Evolutionary conservation across 2,888 invertebrate genomes (phyloP).

Genomic region (Hetaerina titia): DNA sequence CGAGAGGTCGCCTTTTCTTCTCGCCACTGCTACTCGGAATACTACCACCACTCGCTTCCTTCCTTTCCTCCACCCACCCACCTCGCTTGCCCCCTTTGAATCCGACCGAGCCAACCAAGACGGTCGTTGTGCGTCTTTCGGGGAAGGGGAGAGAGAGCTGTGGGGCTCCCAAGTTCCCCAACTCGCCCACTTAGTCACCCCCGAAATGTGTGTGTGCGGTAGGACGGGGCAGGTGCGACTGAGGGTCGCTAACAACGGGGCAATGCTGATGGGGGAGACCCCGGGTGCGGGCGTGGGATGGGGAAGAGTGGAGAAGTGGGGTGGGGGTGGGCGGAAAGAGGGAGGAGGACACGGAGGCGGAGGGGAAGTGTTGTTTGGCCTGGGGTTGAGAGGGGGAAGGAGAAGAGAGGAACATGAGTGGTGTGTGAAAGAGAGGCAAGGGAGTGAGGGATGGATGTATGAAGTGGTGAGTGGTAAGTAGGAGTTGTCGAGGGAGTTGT

Average conservation of each 20-base stretch:
- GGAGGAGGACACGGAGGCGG: background rate
- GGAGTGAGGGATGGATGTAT: too few relatives aligned
- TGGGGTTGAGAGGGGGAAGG: too few relatives aligned
- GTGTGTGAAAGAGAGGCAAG: too few relatives aligned
- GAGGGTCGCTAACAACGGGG: constrained; percentile 25
- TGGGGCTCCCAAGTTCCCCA: constrained; percentile 6
- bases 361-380: background rate
- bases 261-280: background rate
- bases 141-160: background rate
- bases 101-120: background rate
- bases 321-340: background rate
- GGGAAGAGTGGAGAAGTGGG: background rate
- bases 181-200: constrained; percentile 59
- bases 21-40: too few relatives aligned
- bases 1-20: background rate
- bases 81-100: background rate
- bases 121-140: background rate
- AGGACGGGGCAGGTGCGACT: constrained; percentile 44
- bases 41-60: background rate
- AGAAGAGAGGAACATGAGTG: too few relatives aligned
- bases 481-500: background rate
- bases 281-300: background rate
- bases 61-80: background rate
- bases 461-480: too few relatives aligned
- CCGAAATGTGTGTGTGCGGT: background rate